Percentiles rank a stretch among this genome's conserved stretches.
Evolutionary conservation across 2,113 vertebrate genomes (phyloP).

Genomic region (Chaenocephalus aceratus): DNA sequence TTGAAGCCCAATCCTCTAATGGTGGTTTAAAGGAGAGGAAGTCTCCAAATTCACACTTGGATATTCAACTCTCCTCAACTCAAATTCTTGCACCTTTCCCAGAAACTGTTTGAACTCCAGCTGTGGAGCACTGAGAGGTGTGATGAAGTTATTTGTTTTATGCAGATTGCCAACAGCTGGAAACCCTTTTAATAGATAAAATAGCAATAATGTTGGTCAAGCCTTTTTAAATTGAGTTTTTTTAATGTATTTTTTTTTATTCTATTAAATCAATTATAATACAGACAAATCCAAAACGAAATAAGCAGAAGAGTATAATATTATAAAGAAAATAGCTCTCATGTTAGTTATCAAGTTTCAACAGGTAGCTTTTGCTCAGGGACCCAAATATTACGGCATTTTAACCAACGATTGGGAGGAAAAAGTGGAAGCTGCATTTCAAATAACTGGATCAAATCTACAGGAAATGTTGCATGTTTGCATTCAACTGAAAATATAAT

Average conservation of each 20-base stretch:
- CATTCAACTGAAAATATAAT: neutral
- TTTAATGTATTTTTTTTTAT: too few relatives aligned
- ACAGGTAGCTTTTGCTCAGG: too few relatives aligned
- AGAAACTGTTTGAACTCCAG: neutral
- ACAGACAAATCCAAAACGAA: too few relatives aligned
- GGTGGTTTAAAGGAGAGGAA: neutral
- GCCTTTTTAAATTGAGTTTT: neutral
- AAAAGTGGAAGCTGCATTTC: neutral
- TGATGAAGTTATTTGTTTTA: neutral
- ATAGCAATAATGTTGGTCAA: neutral
- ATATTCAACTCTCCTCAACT: conserved; percentile 14
- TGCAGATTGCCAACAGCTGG: neutral
- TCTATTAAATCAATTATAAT: too few relatives aligned
- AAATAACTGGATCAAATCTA: neutral
- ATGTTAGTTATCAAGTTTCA: too few relatives aligned
- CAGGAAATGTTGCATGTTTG: neutral
- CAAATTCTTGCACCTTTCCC: neutral
- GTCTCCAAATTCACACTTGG: conserved; percentile 25
- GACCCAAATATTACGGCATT: too few relatives aligned
- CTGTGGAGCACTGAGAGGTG: neutral
- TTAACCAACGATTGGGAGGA: neutral
- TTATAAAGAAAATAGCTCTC: too few relatives aligned
- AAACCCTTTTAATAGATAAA: neutral
- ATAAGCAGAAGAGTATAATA: too few relatives aligned
- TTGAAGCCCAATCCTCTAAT: neutral